These are phyloP conservation scores for Smutsia temminckii DNA, from an alignment of 2,797 vertebrate genomes.

Conservation along the genomic window DNA sequence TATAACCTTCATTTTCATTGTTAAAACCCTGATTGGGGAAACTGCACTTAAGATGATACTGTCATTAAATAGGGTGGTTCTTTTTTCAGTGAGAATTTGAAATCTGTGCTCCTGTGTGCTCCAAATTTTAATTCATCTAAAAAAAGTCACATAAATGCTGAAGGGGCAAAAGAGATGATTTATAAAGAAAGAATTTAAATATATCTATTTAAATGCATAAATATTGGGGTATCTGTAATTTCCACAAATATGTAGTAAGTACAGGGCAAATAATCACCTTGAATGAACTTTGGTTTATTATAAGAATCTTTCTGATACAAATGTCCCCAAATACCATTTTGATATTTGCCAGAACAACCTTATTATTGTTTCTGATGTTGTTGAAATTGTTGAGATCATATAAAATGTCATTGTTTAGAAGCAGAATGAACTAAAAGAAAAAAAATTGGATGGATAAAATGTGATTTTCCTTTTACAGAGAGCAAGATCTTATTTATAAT, in stretches of 20 bases:
- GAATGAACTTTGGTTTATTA: slow-evolving; percentile 7
- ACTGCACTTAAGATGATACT: slow-evolving; percentile 7
- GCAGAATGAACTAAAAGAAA: not conserved
- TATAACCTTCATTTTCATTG: not conserved
- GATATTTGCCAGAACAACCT: not conserved
- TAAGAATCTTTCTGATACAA: slow-evolving; percentile 35
- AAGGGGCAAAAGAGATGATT: not conserved
- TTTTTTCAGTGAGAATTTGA: slow-evolving; percentile 44
- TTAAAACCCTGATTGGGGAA: slow-evolving; percentile 44
- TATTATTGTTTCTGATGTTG: slow-evolving; percentile 22
- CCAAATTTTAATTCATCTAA: slow-evolving; percentile 52
- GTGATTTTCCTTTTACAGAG: slow-evolving; percentile 34
- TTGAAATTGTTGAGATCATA: not conserved
- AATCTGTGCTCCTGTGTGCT: slow-evolving; percentile 14
- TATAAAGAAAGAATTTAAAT: slow-evolving; percentile 43
- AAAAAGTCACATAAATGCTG: slow-evolving; percentile 21
- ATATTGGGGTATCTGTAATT: slow-evolving; percentile 13
- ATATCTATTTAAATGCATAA: not conserved
- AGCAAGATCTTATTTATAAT: slow-evolving; percentile 10
- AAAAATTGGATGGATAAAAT: slow-evolving; percentile 1
- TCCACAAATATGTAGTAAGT: not conserved
- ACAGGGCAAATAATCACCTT: slow-evolving; percentile 1
- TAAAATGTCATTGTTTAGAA: slow-evolving; percentile 51
- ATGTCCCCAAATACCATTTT: not conserved
- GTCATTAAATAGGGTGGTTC: not conserved